A percentile compares a stretch with the other conserved stretches of the same genome.
phyloP scores from a whole-genome alignment of 2,888 invertebrate species.

The Coremacera marginata region DNA sequence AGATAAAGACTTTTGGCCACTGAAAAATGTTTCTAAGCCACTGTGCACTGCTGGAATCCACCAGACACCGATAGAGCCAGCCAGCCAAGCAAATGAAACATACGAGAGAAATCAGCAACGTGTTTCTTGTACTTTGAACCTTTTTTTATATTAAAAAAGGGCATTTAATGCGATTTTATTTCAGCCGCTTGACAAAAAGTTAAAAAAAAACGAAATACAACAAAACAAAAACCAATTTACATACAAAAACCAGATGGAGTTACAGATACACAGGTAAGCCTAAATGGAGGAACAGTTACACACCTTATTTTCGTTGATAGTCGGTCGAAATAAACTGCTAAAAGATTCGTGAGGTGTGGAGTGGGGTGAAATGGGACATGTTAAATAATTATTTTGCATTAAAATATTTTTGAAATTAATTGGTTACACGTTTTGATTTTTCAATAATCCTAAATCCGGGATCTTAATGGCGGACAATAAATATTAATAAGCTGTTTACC shows the following conservation, averaged over 20 bases:
- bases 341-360: too few species aligned
- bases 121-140: slow-evolving; percentile 23
- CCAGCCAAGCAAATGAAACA: slow-evolving; percentile 5
- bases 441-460: too few species aligned
- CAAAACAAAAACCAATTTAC: slow-evolving; percentile 1
- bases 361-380: too few species aligned
- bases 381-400: too few species aligned
- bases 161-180: slow-evolving; percentile 8
- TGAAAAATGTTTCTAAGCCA: too few species aligned
- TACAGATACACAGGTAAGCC: neutral
- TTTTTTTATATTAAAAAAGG: slow-evolving; percentile 11
- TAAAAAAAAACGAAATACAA: neutral
- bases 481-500: too few species aligned
- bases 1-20: too few species aligned
- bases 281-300: slow-evolving; percentile 10
- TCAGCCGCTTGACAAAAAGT: neutral
- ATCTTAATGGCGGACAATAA: too few species aligned
- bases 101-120: neutral
- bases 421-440: too few species aligned
- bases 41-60: neutral
- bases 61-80: slow-evolving; percentile 11
- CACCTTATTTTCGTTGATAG: neutral
- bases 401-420: too few species aligned
- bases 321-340: neutral
- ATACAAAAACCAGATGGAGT: neutral